Base-by-base conservation (phyloP, 1,140 invertebrate genomes). In the Anastrepha obliqua region DNA sequence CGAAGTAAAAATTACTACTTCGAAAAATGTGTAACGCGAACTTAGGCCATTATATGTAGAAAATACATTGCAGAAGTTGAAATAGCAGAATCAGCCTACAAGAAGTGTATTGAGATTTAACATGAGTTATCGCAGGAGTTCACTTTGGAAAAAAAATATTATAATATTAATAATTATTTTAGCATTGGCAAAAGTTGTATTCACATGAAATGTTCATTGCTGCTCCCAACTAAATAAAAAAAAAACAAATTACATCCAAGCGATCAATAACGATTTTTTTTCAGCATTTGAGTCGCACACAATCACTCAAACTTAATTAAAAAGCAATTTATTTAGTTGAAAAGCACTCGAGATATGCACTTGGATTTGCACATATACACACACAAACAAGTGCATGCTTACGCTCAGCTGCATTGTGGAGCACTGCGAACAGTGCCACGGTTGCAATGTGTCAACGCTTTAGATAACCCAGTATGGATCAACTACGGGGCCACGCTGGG, bases 271-370 rank as follows among this genome's bases (percentile, higher is more conserved):
- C 8, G 42, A 81, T 55, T 13, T 55, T 11, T 11, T 55, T 17
- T 15, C 47, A 81, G n/a, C 2, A n/a, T 55, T 51, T 11, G 15
- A 51, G 74, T 8, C 47, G 6, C 47, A 29, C 47, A 81, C 47
- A 29, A 81, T 55, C 51, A 55, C n/a, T 81, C 47, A 81, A 47
- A 55, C 51, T 55, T 81, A 81, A 81, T 55, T 55, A 81, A 81
- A 55, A 51, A 81, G 47, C 74, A 55, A 81, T 55, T 81, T 81
- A 81, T 81, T 81, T 55, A 55, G 47, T n/a, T 81, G 20, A 81
- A 74, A 74, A 74, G 44, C 17, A 13, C 42, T 47, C 42, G 13
- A 74, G 67, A 74, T 74, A 74, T 42, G 39, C 13, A 62, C 29
- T 29, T 29, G 29, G 29, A 29, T 29, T 29, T n/a, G 60, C 17